A percentile compares a stretch with the other conserved stretches of the same genome.
Evolutionary conservation across 2,113 vertebrate species (phyloP).

Genomic region (Apus apus): DNA sequence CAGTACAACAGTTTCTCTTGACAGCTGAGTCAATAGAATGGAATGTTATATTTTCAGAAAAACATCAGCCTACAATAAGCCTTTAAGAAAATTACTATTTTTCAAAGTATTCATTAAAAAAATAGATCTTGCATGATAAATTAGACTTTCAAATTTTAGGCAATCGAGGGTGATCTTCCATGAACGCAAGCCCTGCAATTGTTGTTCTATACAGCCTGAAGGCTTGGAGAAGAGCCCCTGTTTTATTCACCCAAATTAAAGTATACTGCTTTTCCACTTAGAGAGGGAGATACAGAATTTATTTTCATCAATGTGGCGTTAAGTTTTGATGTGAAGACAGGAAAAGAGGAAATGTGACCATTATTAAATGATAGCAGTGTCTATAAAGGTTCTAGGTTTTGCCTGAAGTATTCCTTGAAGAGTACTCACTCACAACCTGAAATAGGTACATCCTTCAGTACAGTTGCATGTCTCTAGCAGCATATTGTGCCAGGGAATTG

Average conservation of each 20-base stretch:
- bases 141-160: background rate
- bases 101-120: background rate
- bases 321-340: background rate
- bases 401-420: background rate
- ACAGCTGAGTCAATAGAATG: background rate
- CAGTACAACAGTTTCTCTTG: background rate
- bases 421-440: background rate
- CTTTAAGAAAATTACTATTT: background rate
- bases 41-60: background rate
- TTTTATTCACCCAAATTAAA: background rate
- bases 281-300: background rate
- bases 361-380: accelerated
- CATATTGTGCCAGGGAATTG: background rate
- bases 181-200: background rate
- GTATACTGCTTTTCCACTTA: background rate
- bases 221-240: accelerated
- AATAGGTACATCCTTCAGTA: background rate
- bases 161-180: background rate
- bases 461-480: background rate
- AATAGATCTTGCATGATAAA: background rate
- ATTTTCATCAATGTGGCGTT: background rate
- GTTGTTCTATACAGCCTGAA: background rate
- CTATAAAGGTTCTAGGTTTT: background rate
- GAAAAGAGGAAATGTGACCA: background rate
- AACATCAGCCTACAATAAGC: background rate